Evolutionary conservation across 2,888 invertebrate genomes (phyloP).

Genomic region (Loripinus fragilis): DNA sequence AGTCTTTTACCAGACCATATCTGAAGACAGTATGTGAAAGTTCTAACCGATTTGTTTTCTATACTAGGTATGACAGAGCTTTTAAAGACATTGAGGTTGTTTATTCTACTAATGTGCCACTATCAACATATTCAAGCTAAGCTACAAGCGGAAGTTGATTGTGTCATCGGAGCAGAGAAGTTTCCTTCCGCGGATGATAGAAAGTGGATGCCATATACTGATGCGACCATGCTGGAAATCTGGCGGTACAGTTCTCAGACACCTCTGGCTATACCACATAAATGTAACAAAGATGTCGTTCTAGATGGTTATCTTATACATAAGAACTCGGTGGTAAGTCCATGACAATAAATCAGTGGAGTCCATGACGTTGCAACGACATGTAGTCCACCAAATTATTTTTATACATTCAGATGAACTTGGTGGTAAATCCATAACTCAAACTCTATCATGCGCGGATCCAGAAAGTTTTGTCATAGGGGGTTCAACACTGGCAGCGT

Average conservation of each 20-base stretch:
- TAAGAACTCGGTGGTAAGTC: slow-evolving; percentile 54
- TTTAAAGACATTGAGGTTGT: slow-evolving; percentile 42
- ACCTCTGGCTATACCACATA: slow-evolving; percentile 58
- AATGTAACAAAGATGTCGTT: slow-evolving; percentile 52
- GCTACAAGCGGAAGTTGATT: slow-evolving; percentile 52
- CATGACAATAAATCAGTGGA: no score
- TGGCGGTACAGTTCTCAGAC: slow-evolving; percentile 59
- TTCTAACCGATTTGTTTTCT: no score
- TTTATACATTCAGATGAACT: no score
- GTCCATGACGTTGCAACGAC: no score
- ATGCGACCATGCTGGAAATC: slow-evolving; percentile 50
- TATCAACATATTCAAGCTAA: slow-evolving; percentile 45
- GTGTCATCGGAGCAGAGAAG: slow-evolving; percentile 44
- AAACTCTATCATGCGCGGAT: no score
- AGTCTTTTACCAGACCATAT: no score
- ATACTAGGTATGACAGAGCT: slow-evolving; percentile 47
- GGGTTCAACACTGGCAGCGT: no score
- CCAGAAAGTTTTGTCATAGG: no score
- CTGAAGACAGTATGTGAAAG: no score
- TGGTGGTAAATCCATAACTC: no score
- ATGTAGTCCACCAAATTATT: no score
- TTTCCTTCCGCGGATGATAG: slow-evolving; percentile 31
- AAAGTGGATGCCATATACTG: slow-evolving; percentile 53
- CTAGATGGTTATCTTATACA: slow-evolving; percentile 53
- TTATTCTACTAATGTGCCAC: slow-evolving; percentile 44